Evolutionary conservation across 30 jellyfish, hydroid and myxozoan genomes (phyloP).

Genomic region (Pelagia noctiluca): DNA sequence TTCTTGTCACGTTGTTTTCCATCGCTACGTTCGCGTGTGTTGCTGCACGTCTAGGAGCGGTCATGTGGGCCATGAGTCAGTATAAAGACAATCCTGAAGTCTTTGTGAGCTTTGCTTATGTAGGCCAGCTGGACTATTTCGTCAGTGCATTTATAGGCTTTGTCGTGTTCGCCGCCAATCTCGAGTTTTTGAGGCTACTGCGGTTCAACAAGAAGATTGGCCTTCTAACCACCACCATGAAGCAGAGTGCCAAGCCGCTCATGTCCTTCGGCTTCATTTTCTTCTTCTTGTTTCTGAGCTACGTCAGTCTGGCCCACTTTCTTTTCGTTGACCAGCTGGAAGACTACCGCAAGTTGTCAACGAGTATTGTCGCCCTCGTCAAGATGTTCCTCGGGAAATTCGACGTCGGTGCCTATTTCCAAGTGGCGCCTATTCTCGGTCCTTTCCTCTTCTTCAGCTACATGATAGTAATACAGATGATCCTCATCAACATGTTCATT

Average conservation of each 20-base stretch:
- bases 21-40: conserved; percentile 83
- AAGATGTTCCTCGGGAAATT: conserved; percentile 92
- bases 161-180: conserved; percentile 87
- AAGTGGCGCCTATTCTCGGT: conserved; percentile 83
- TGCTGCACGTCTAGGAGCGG: conserved; percentile 88
- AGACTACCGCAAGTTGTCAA: conserved; percentile 61
- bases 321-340: conserved; percentile 77
- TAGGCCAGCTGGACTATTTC: conserved; percentile 88
- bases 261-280: conserved; percentile 84
- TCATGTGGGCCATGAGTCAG: conserved; percentile 87
- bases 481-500: conserved; percentile 86
- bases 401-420: conserved; percentile 67
- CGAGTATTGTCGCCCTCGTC: conserved; percentile 76
- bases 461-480: conserved; percentile 90
- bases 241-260: conserved; percentile 81
- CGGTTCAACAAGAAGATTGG: conserved; percentile 88
- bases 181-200: conserved; percentile 88
- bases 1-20: conserved; percentile 86
- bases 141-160: conserved; percentile 89
- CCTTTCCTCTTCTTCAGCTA: conserved; percentile 89
- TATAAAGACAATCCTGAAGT: conserved; percentile 88
- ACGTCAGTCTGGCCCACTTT: conserved; percentile 80
- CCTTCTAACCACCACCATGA: conserved; percentile 81
- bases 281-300: conserved; percentile 81
- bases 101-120: conserved; percentile 86